These are phyloP conservation scores for Ostrea edulis DNA, from an alignment of 1,140 invertebrate species.

Conservation along the genomic window DNA sequence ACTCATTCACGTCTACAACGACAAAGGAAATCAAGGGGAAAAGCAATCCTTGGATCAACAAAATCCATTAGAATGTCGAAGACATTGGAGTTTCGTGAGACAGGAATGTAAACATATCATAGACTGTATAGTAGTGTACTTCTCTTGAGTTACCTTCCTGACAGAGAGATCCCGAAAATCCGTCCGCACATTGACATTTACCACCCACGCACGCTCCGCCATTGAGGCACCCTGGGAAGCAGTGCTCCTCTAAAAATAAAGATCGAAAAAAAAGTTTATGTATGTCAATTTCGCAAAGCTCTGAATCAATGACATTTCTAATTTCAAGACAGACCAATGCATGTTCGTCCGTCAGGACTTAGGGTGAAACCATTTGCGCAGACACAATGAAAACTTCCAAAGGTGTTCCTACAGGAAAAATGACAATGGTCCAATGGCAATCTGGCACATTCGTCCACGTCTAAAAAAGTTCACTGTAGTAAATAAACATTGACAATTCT, in stretches of 20 bases:
- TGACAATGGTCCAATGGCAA: conserved; percentile 86
- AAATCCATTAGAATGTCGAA: background rate
- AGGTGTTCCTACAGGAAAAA: conserved; percentile 81
- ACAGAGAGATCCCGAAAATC: background rate
- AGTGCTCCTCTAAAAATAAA: conserved; percentile 44
- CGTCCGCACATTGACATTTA: conserved; percentile 16
- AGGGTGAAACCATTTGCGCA: conserved; percentile 81
- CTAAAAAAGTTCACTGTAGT: conserved; percentile 75
- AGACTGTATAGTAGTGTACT: background rate
- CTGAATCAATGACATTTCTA: too few species aligned
- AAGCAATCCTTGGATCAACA: background rate
- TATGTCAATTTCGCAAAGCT: background rate
- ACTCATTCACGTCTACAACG: conserved; percentile 56
- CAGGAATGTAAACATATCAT: background rate
- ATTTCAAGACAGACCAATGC: conserved; percentile 81
- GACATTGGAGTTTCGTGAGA: background rate
- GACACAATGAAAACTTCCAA: conserved; percentile 75
- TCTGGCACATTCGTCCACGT: conserved; percentile 86
- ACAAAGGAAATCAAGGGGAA: background rate
- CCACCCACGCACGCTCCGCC: conserved; percentile 38
- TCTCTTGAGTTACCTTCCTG: background rate
- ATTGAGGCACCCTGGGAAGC: conserved; percentile 46
- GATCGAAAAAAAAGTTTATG: background rate
- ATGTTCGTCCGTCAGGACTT: conserved; percentile 87
- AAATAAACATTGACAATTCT: background rate